Conservation (phyloP, 2,113 vertebrate genomes). For the Phalacrocorax brasilianus region DNA sequence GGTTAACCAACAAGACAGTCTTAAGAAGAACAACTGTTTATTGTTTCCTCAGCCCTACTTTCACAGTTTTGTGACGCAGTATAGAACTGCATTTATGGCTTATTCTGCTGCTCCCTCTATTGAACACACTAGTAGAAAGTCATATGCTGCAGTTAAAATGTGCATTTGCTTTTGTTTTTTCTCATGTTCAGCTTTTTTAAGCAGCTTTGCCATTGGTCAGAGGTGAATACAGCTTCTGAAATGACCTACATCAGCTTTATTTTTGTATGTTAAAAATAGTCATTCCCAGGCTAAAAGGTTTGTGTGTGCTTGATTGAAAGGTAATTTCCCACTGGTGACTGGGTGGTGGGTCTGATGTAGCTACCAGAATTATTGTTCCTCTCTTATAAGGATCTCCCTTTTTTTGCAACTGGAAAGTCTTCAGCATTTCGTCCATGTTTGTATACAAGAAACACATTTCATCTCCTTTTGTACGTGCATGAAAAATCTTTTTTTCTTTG, state of each 20-base stretch:
- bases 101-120: not conserved
- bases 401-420: not conserved
- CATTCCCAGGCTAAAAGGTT: not conserved
- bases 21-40: not conserved
- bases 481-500: not conserved
- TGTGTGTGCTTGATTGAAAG: not conserved
- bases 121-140: not conserved
- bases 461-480: not conserved
- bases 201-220: not conserved
- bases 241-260: not conserved
- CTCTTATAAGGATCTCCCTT: not conserved
- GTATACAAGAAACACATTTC: not conserved
- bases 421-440: not conserved
- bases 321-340: not conserved
- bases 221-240: not conserved
- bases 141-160: not conserved
- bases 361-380: not conserved
- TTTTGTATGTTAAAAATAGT: not conserved
- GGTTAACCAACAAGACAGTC: not conserved
- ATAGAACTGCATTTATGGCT: not conserved
- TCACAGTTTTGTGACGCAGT: not conserved
- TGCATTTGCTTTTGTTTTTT: not conserved
- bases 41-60: not conserved
- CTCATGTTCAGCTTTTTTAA: not conserved
- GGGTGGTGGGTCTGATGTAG: not conserved